phyloP scores from a whole-genome alignment of 2,888 invertebrate species.

The Aphidoletes aphidimyza region DNA sequence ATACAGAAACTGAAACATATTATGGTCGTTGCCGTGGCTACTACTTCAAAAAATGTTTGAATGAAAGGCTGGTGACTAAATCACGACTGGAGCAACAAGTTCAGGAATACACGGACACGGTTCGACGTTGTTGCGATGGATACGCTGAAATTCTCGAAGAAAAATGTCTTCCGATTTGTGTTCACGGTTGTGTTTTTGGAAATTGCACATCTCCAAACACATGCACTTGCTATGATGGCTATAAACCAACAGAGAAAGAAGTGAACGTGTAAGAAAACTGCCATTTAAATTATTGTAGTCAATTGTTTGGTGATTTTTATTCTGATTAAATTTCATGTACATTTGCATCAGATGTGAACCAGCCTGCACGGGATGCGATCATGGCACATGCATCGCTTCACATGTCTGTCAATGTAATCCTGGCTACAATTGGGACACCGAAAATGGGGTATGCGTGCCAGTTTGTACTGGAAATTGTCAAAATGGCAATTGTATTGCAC shows the following conservation, averaged over 20 bases:
- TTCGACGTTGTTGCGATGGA: not conserved
- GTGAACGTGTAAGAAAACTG: slow-evolving; percentile 7
- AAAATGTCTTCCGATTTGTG: slow-evolving; percentile 10
- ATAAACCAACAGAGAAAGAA: not conserved
- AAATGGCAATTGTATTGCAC: slow-evolving; percentile 23
- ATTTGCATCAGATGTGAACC: slow-evolving; percentile 8
- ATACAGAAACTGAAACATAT: not conserved
- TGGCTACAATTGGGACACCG: slow-evolving; percentile 20
- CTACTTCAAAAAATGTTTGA: not conserved
- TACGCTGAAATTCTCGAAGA: not conserved
- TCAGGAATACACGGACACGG: not conserved
- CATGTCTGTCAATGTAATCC: slow-evolving; percentile 21
- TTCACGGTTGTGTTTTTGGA: not conserved
- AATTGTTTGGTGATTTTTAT: not conserved
- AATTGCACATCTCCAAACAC: not conserved
- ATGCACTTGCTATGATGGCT: not conserved
- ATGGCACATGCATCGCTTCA: slow-evolving; percentile 28
- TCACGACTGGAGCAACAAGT: not conserved
- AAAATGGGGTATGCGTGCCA: not conserved
- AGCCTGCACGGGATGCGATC: not conserved
- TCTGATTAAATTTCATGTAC: not conserved
- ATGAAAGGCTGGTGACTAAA: not conserved
- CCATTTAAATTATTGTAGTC: not conserved
- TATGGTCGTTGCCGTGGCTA: not conserved
- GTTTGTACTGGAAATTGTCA: not conserved